Conservation (phyloP, 64 coral and sea anemone species). For the Montipora foliosa region DNA sequence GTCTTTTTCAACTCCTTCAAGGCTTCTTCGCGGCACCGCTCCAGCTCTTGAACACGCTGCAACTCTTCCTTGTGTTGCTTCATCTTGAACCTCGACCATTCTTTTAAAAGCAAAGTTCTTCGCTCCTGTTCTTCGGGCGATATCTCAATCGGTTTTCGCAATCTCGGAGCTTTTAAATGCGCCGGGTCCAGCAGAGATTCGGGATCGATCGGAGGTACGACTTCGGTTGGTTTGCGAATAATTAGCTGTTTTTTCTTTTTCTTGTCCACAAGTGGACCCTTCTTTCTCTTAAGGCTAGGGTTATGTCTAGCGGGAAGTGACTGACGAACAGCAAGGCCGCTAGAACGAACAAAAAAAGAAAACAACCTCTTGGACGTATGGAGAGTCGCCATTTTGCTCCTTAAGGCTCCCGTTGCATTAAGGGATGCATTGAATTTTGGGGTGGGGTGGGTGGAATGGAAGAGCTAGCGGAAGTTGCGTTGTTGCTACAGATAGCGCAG, state of each 20-base stretch:
- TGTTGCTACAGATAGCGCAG: too few relatives aligned
- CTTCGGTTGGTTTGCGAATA: conserved; percentile 79
- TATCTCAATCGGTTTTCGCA: conserved; percentile 54
- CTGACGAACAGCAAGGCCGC: conserved; percentile 69
- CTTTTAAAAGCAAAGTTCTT: conserved; percentile 85
- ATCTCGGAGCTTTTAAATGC: conserved; percentile 65
- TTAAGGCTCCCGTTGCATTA: neutral
- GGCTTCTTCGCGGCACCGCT: conserved; percentile 81
- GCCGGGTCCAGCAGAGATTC: conserved; percentile 72
- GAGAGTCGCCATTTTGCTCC: conserved; percentile 85
- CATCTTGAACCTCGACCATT: conserved; percentile 97
- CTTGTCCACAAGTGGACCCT: conserved; percentile 60
- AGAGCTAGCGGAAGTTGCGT: too few relatives aligned
- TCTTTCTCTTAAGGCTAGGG: conserved; percentile 88
- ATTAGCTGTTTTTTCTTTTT: conserved; percentile 64
- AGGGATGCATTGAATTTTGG: neutral
- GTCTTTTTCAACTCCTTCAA: conserved; percentile 95
- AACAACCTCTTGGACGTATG: conserved; percentile 12
- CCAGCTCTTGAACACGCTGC: conserved; percentile 90
- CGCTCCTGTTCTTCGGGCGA: conserved; percentile 75
- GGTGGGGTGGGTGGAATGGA: too few relatives aligned
- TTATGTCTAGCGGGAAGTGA: conserved; percentile 71
- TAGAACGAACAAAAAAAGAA: conserved; percentile 79
- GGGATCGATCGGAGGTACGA: conserved; percentile 80
- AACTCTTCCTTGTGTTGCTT: conserved; percentile 95